Conservation (phyloP, 2,888 invertebrate genomes). For the Halictus quadricinctus region DNA sequence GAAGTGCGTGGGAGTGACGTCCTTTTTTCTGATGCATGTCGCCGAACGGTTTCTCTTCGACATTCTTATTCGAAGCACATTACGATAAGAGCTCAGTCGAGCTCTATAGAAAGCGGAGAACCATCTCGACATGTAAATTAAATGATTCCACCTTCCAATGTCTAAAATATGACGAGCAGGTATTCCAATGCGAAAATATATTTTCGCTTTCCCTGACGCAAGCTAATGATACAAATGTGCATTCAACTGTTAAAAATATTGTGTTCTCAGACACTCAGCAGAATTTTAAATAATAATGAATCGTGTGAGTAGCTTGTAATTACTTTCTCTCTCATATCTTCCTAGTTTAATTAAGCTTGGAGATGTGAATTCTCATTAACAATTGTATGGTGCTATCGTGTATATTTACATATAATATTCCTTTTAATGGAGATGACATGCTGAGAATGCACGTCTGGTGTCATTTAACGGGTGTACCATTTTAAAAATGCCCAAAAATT, state of each 20-base stretch:
- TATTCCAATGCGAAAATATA: not conserved
- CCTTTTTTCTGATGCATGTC: not conserved
- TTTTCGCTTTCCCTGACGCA: not conserved
- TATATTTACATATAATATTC: not conserved
- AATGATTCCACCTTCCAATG: not conserved
- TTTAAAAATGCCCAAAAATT: not conserved
- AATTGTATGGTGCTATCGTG: not conserved
- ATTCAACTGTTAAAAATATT: not conserved
- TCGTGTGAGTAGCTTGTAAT: not conserved
- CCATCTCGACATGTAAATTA: not conserved
- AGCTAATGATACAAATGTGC: not conserved
- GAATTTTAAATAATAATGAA: not conserved
- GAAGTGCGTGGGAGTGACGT: not conserved
- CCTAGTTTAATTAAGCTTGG: no score
- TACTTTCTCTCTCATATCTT: not conserved
- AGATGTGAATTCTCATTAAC: not conserved
- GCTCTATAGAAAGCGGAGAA: conserved; percentile 38
- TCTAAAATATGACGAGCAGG: not conserved
- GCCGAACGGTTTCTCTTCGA: conserved; percentile 18
- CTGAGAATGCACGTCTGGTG: not conserved
- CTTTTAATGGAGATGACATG: not conserved
- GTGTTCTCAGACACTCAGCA: not conserved
- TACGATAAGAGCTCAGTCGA: conserved; percentile 18
- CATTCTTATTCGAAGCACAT: conserved; percentile 26
- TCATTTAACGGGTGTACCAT: not conserved